Evolutionary conservation across 2,797 vertebrate species (phyloP).

Genomic region (Anomalospiza imberbis): DNA sequence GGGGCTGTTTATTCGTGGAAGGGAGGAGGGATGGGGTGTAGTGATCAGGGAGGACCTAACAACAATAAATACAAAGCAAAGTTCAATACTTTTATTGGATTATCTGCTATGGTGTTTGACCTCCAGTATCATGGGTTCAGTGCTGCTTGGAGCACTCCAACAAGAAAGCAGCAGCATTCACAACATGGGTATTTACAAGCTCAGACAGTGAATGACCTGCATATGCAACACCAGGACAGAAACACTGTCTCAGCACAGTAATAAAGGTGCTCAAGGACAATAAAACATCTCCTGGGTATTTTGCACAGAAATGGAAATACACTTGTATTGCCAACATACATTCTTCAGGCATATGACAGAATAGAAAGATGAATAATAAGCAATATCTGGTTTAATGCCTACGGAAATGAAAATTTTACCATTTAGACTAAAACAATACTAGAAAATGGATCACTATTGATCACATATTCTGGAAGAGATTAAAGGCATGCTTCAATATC

Average conservation of each 20-base stretch:
- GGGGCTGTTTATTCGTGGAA: accelerated
- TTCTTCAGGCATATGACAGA: background rate
- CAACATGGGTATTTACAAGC: background rate
- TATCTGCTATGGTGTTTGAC: background rate
- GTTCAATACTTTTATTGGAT: background rate
- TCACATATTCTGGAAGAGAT: background rate
- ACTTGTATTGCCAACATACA: background rate
- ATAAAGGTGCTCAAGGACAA: background rate
- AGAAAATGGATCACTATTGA: background rate
- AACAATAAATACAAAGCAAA: background rate
- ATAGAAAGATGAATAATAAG: background rate
- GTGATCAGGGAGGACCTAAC: background rate
- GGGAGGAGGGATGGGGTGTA: background rate
- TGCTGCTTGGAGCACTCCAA: background rate
- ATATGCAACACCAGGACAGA: background rate
- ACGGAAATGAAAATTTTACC: background rate
- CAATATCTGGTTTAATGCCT: background rate
- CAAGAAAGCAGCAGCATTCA: background rate
- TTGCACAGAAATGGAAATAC: background rate
- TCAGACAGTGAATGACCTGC: background rate
- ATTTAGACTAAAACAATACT: background rate
- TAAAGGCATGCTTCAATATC: background rate
- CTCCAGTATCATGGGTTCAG: background rate
- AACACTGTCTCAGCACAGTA: background rate
- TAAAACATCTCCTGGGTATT: background rate